phyloP scores from a whole-genome alignment of 2,888 invertebrate species.

The Athripsodes cinereus region DNA sequence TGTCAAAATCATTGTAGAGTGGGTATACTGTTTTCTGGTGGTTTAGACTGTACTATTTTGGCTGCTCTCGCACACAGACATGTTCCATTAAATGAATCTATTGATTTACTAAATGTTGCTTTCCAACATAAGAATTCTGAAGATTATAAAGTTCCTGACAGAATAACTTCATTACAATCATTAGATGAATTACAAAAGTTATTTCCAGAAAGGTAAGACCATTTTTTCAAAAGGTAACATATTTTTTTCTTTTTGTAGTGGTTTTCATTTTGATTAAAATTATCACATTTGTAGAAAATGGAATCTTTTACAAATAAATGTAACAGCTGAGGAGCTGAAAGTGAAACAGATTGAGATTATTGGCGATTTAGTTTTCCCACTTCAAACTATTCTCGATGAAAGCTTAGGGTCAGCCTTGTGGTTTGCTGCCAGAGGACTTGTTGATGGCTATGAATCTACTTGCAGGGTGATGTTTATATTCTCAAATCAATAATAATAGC shows the following conservation, averaged over 20 bases:
- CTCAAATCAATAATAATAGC: background rate
- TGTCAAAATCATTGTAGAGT: constrained; percentile 56
- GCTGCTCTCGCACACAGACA: constrained; percentile 72
- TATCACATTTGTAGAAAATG: constrained; percentile 52
- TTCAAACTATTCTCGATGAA: constrained; percentile 87
- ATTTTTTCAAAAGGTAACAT: background rate
- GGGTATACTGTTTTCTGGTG: constrained; percentile 91
- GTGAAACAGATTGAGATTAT: constrained; percentile 53
- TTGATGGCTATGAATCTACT: constrained; percentile 48
- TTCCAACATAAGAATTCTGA: constrained; percentile 56
- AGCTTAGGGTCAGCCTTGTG: constrained; percentile 93
- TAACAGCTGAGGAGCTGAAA: constrained; percentile 60
- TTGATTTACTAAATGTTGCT: constrained; percentile 94
- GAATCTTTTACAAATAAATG: constrained; percentile 79
- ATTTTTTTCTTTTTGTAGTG: background rate
- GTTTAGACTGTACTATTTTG: constrained; percentile 90
- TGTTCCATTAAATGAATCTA: constrained; percentile 57
- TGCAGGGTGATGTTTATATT: constrained; percentile 65
- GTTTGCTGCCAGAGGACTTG: constrained; percentile 84
- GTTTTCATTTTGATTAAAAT: background rate
- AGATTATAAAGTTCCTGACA: constrained; percentile 72
- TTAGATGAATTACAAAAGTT: constrained; percentile 59
- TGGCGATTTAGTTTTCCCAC: constrained; percentile 76
- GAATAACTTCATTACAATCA: constrained; percentile 70
- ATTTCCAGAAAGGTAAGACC: constrained; percentile 54